Evolutionary conservation across 2,888 invertebrate genomes (phyloP).

Genomic region (Melieria picta): DNA sequence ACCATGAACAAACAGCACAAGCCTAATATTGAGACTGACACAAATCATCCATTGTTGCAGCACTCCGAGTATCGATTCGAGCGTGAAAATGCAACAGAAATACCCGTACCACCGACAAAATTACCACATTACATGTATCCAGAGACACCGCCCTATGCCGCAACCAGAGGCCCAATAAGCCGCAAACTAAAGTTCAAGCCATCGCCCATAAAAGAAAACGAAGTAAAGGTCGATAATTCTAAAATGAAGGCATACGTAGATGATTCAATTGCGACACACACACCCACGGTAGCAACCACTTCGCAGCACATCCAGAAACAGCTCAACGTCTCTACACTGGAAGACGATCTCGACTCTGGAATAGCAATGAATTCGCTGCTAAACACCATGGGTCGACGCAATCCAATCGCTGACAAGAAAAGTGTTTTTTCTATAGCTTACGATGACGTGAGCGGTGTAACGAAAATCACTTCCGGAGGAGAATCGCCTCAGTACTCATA

Average conservation of each 20-base stretch:
- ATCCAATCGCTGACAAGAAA: slow-evolving; percentile 85
- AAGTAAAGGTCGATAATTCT: slow-evolving; percentile 61
- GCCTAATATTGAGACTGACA: slow-evolving; percentile 67
- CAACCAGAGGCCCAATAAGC: slow-evolving; percentile 45
- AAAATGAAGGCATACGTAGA: slow-evolving; percentile 58
- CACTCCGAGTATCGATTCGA: slow-evolving; percentile 84
- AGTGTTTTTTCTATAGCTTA: slow-evolving; percentile 94
- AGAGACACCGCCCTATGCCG: slow-evolving; percentile 66
- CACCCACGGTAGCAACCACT: slow-evolving; percentile 33
- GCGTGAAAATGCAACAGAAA: slow-evolving; percentile 66
- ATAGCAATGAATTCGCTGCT: slow-evolving; percentile 77
- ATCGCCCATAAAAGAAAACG: slow-evolving; percentile 65
- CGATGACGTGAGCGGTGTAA: slow-evolving; percentile 84
- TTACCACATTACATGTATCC: slow-evolving; percentile 73
- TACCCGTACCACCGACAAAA: slow-evolving; percentile 70
- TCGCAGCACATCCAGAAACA: slow-evolving; percentile 61
- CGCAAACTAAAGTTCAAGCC: slow-evolving; percentile 54
- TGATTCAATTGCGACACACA: slow-evolving; percentile 54
- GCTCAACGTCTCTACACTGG: slow-evolving; percentile 71
- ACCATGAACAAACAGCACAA: slow-evolving; percentile 70
- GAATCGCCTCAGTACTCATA: slow-evolving; percentile 75
- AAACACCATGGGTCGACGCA: slow-evolving; percentile 71
- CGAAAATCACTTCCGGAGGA: slow-evolving; percentile 82
- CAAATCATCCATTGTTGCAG: slow-evolving; percentile 77
- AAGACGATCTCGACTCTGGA: slow-evolving; percentile 81